Base-by-base conservation (phyloP, 2,888 invertebrate genomes). In the Cephus nigrinus region DNA sequence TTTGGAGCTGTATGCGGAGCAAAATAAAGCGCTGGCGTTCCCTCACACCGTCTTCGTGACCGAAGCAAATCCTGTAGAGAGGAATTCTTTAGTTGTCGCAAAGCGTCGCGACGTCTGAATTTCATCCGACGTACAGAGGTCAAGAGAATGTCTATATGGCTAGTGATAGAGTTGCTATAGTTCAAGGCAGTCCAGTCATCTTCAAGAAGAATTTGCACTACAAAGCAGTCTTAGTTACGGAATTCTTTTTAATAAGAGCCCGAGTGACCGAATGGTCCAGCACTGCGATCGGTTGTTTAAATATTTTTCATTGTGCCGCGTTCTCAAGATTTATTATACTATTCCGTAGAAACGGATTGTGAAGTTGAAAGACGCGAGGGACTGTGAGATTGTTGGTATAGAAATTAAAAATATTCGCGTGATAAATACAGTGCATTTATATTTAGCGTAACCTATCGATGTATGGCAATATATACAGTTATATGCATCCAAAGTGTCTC, bases 401-500 rank as follows among this genome's bases (percentile, higher is more conserved):
- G 9, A 55, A 55, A 40, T 40, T 40, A 40, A 40, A 40, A 40
- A 55, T 55, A 55, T 55, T 55, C 55, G 9, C 23, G 23, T 55
- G 55, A 55, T 55, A 55, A 15, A 55, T 55, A 55, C 23, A 23
- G 9, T 55, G 55, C 55, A 23, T 55, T 23, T 55, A 55, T 55
- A 55, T 55, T 55, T 55, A 55, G 55, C 55, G 2, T 55, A 2
- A 55, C 55, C 23, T 55, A 55, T 55, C 23, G 55, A 55, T 55
- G 55, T 9, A 23, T 55, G 9, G 55, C 55, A 55, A 55, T 55
- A 23, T 9, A 23, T 55, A 40, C 23, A 23, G 55, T 55, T 55
- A 55, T 55, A 55, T 9, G 55, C 2, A 55, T 55, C 55, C 9
- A 55, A 55, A 55, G 55, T 40, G 40, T 55, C 79, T 78, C 76